Evolutionary conservation across 2,888 invertebrate genomes (phyloP), one percentile per base, ranked within the genome.

Genomic region (Sturmia bella): DNA sequence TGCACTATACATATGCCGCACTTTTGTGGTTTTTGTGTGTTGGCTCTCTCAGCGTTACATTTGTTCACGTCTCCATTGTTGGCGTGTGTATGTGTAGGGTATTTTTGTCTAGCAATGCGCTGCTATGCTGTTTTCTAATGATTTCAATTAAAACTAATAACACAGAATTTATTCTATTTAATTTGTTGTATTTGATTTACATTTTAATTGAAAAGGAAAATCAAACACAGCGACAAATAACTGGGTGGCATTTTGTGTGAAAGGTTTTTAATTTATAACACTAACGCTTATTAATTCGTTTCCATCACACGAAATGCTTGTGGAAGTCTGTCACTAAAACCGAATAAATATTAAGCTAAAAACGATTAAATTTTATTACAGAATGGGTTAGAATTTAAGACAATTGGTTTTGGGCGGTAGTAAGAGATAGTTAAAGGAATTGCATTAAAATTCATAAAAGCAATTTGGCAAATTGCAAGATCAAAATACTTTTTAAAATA

Each of bases 111-210:
- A 69, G 43, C 52, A 41, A 24, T 45, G 17, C 27, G 45, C 19
- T 59, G 37, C n/a, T 50, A n/a, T 19, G 17, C 57, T 74, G n/a
- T 73, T 56, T 54, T 69, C 54, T 74, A 78, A 82, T 70, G 78
- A 48, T 70, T 70, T 78, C 78, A 82, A 82, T 82, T 82, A 82
- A 70, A 78, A 64, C 63, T 59, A 21, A 27, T 57, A 56, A 39
- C 9, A 69, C 61, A 70, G 70, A 82, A 82, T 82, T 78, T 74
- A 70, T 66, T 70, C 61, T 66, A 82, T 82, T 78, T 82, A 70
- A 78, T 78, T 78, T 78, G 45, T 72, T 74, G 74, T 69, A 78
- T 82, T 66, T 56, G 66, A 82, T 78, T 82, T 78, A 82, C 78
- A 82, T 82, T 78, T 82, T 82, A 82, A 82, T 78, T 78, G 73